phyloP scores from a whole-genome alignment of 2,888 invertebrate genomes.

The Auanema sp. region DNA sequence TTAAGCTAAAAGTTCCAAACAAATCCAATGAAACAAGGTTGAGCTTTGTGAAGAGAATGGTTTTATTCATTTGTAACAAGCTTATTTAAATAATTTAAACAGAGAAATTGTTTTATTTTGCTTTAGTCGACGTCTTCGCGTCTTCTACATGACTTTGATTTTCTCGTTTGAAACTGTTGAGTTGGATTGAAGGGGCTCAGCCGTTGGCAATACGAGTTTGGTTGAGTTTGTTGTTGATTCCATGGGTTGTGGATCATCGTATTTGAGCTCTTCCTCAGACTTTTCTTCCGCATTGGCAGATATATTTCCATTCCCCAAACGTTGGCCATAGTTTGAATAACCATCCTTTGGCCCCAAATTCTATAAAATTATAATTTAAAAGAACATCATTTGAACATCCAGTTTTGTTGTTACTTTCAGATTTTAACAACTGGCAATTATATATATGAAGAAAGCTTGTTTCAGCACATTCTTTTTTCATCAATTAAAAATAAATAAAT shows the following conservation, averaged over 20 bases:
- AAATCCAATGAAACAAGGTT: no score
- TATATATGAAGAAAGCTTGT: no score
- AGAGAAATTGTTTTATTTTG: no score
- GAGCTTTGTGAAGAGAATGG: no score
- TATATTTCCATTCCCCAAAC: slow-evolving; percentile 13
- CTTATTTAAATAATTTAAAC: no score
- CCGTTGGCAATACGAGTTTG: not conserved
- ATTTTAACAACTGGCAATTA: no score
- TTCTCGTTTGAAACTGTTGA: not conserved
- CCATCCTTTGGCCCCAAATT: slow-evolving; percentile 8
- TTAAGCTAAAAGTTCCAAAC: no score
- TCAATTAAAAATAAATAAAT: no score
- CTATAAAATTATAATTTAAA: not conserved
- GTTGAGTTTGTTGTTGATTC: not conserved
- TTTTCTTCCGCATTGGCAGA: no score
- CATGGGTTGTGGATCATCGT: not conserved
- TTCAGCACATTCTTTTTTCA: no score
- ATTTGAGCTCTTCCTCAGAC: slow-evolving; percentile 1
- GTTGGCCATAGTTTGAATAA: slow-evolving; percentile 21
- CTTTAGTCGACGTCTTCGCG: no score
- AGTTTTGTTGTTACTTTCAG: not conserved
- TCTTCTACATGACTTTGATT: not conserved
- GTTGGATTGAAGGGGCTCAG: slow-evolving; percentile 6
- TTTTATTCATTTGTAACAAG: no score
- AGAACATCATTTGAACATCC: not conserved